Conservation (phyloP, 2,888 invertebrate species). For the Xestoiulus laeticollis region DNA sequence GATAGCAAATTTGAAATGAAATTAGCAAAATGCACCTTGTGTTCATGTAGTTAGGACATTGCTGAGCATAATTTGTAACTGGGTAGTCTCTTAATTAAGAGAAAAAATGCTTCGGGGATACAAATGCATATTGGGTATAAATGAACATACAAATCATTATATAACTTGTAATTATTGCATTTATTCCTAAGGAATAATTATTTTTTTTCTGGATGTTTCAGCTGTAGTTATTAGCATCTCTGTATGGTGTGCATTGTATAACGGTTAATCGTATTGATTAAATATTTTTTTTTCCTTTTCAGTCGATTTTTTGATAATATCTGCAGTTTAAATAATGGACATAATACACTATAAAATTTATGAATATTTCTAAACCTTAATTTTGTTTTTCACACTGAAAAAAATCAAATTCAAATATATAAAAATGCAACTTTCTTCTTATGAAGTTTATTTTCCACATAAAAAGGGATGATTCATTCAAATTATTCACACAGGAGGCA, state of each 20-base stretch:
- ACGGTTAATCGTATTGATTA: slow-evolving; percentile 3
- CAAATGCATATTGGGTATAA: slow-evolving; percentile 1
- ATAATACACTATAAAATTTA: too few relatives aligned
- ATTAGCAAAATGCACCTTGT: background rate
- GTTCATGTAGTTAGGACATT: background rate
- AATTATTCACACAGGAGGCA: slow-evolving; percentile 5
- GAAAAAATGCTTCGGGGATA: background rate
- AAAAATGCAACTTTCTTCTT: background rate
- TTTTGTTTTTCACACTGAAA: too few relatives aligned
- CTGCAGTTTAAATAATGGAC: too few relatives aligned
- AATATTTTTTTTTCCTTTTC: slow-evolving; percentile 7
- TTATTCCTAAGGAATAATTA: slow-evolving; percentile 51
- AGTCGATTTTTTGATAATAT: background rate
- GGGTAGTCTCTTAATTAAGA: background rate
- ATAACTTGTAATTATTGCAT: slow-evolving; percentile 36
- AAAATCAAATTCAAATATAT: background rate
- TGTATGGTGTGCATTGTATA: slow-evolving; percentile 25
- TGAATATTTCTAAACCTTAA: too few relatives aligned
- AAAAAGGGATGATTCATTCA: background rate
- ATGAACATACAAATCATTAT: background rate
- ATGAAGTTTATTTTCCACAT: background rate
- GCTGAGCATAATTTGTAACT: background rate
- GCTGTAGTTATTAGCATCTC: background rate
- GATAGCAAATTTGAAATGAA: background rate
- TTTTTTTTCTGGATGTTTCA: slow-evolving; percentile 48